phyloP scores from a whole-genome alignment of 2,888 invertebrate genomes.

The Nomada ruficornis region DNA sequence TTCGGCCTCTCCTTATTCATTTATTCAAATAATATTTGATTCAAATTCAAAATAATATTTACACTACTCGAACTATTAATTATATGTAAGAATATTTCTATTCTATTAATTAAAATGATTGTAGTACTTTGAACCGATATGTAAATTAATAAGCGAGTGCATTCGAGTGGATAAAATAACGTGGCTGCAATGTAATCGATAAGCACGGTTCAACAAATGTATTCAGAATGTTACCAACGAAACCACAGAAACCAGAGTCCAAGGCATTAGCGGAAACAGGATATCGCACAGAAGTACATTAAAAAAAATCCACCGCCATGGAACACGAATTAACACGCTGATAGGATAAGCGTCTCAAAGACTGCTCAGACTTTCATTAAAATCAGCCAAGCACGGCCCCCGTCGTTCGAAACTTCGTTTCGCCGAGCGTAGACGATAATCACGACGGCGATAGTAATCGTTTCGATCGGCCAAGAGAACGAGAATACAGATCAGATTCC shows the following conservation, averaged over 20 bases:
- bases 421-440: slow-evolving; percentile 39
- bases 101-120: no score
- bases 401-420: slow-evolving; percentile 36
- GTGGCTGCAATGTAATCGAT: no score
- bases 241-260: neutral
- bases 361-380: slow-evolving; percentile 43
- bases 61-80: no score
- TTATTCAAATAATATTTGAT: no score
- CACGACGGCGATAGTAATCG: slow-evolving; percentile 41
- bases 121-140: no score
- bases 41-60: no score
- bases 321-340: slow-evolving; percentile 19
- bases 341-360: slow-evolving; percentile 1
- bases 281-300: neutral
- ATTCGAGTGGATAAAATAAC: no score
- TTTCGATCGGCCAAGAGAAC: slow-evolving; percentile 35
- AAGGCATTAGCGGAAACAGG: neutral
- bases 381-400: slow-evolving; percentile 30
- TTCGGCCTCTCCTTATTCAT: no score
- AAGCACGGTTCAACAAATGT: no score
- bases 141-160: no score
- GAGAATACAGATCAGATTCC: slow-evolving; percentile 48
- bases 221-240: neutral
- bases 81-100: no score
- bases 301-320: neutral